These are phyloP conservation scores for Loris lydekkerianus DNA, from an alignment of 2,797 vertebrate species.

Conservation along the genomic window DNA sequence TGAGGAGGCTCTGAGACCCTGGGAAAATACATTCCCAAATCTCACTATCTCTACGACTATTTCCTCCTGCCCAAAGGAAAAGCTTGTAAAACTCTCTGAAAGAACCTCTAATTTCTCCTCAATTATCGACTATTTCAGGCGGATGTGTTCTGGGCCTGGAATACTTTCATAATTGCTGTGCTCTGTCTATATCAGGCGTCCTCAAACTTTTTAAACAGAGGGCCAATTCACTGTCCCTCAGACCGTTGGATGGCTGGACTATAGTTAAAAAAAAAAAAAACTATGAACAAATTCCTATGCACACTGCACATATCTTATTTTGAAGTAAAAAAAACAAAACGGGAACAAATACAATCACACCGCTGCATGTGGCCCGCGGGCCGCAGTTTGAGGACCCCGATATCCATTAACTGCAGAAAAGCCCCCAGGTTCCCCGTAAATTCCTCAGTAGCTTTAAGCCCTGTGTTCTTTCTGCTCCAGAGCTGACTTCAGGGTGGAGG, in stretches of 20 bases:
- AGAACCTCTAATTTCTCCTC: neutral
- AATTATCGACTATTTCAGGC: neutral
- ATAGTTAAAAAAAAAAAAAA: too few relatives aligned
- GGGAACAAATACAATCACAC: too few relatives aligned
- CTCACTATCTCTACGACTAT: neutral
- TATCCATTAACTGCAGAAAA: neutral
- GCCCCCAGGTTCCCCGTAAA: neutral
- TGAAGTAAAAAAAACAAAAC: too few relatives aligned
- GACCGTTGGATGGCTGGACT: too few relatives aligned
- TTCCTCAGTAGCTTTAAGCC: neutral
- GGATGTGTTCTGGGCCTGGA: neutral
- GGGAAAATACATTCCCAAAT: neutral
- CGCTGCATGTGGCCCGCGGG: too few relatives aligned
- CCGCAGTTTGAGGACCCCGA: too few relatives aligned
- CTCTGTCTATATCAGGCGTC: neutral
- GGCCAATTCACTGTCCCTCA: too few relatives aligned
- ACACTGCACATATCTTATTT: too few relatives aligned
- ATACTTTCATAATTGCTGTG: neutral
- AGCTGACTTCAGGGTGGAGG: neutral
- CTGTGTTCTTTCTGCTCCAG: neutral
- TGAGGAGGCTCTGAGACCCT: neutral
- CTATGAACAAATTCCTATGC: too few relatives aligned
- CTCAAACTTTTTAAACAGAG: too few relatives aligned
- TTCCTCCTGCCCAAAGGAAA: rapidly evolving
- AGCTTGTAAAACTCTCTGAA: neutral